Base-by-base conservation (phyloP, 2,888 invertebrate species). In the Dioctria rufipes region DNA sequence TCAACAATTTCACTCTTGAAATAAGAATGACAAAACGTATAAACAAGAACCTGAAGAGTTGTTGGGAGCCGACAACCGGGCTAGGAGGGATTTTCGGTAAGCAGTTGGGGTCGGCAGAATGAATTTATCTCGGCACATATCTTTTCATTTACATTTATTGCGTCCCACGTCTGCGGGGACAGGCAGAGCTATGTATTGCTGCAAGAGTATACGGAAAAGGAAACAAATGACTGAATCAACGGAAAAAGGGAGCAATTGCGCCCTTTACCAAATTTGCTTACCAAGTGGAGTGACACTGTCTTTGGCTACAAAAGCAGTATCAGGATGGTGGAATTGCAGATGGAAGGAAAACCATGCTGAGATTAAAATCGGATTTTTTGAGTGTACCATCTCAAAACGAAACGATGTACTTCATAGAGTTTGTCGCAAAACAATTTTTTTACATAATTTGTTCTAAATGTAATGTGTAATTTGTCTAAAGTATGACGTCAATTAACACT, bases 1-100 rank as follows among this genome's bases (percentile, higher is more conserved):
- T 77, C 77, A 77, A 77, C 77, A 77, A 77, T 77, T 77, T 77
- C 77, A 77, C 77, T 77, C 77, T 77, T 77, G 77, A 77, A 77
- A 77, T 77, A 77, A 63, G 63, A 61, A 77, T 77, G 77, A 77
- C 77, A 77, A 77, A 77, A 77, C 77, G 77, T 63, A 77, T 77
- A 77, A 77, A 77, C 77, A 77, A 77, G 77, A 63, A 77, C 77
- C 77, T 77, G 77, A 77, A 77, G 77, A 77, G 77, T 49, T 77
- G 77, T 77, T 43, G 63, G 61, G 37, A 58, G 49, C n/a, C 77
- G n/a, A 25, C 25, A 25, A 25, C 6, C 46, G 77, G 46, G 43
- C n/a, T 51, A 25, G 37, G 75, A 60, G 43, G 43, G 43, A 40
- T 11, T 66, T 43, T 66, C 66, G 37, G 25, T 13, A 37, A 37